Conservation (phyloP, 2,888 invertebrate species). For the Folsomia manolachei region DNA sequence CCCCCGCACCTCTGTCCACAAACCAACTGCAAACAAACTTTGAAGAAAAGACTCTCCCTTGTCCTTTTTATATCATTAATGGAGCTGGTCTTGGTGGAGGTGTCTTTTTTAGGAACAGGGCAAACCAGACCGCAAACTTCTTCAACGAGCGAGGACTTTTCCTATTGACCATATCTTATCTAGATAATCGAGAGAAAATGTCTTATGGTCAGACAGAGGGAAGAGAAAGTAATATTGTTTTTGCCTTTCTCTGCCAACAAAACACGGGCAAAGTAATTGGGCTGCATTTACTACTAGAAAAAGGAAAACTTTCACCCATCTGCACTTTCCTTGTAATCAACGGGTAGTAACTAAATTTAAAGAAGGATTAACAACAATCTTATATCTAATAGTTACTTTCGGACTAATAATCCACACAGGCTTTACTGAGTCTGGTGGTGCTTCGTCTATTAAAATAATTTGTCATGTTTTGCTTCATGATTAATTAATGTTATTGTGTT, state of each 20-base stretch:
- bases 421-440: no score
- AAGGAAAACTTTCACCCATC: background rate
- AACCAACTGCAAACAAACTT: background rate
- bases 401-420: no score
- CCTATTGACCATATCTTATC: constrained; percentile 2
- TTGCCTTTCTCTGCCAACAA: constrained; percentile 4
- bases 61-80: constrained; percentile 9
- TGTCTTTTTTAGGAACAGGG: no score
- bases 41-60: background rate
- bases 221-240: background rate
- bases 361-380: no score
- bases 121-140: background rate
- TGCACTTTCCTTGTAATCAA: background rate
- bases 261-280: no score
- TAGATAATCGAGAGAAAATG: background rate
- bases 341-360: background rate
- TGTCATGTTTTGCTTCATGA: no score
- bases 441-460: no score
- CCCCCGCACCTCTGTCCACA: background rate
- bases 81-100: background rate
- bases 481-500: no score
- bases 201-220: background rate
- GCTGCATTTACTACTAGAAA: no score
- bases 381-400: no score
- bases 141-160: background rate